Conservation (phyloP, 2,888 invertebrate species). For the Pandemis cinnamomeana region DNA sequence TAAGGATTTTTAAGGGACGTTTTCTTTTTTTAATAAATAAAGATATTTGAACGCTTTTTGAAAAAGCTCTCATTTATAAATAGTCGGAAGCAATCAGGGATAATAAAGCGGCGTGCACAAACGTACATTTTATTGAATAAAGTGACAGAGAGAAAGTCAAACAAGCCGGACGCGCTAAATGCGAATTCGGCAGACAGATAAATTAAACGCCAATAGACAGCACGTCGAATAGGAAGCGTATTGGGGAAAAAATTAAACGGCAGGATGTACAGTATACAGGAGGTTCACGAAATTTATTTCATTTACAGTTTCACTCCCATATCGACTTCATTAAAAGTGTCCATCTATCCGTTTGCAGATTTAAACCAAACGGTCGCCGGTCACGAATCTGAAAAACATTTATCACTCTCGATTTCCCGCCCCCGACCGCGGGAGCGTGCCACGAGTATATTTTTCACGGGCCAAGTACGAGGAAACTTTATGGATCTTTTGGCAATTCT, state of each 20-base stretch:
- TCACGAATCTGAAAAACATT: constrained; percentile 74
- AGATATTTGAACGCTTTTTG: background rate
- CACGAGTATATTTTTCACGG: constrained; percentile 63
- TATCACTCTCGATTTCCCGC: constrained; percentile 72
- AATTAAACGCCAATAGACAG: constrained; percentile 71
- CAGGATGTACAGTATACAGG: constrained; percentile 48
- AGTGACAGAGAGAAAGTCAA: constrained; percentile 49
- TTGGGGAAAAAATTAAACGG: constrained; percentile 62
- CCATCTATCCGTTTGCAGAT: constrained; percentile 74
- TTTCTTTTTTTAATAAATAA: constrained; percentile 8
- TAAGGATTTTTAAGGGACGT: constrained; percentile 34
- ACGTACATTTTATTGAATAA: constrained; percentile 33
- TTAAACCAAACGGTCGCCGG: constrained; percentile 70
- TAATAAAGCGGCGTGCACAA: constrained; percentile 16
- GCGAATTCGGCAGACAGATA: constrained; percentile 65
- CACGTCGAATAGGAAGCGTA: constrained; percentile 55
- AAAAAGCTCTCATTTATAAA: background rate
- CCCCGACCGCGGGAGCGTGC: constrained; percentile 56
- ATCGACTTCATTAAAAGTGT: constrained; percentile 75
- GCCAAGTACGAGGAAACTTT: constrained; percentile 50
- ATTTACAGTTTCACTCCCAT: constrained; percentile 68
- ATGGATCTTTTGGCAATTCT: constrained; percentile 48
- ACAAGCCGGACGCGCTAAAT: constrained; percentile 48
- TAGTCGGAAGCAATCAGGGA: background rate
- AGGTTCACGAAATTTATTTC: constrained; percentile 67